phyloP scores from a whole-genome alignment of 2,797 vertebrate species.

The Mallotus villosus region DNA sequence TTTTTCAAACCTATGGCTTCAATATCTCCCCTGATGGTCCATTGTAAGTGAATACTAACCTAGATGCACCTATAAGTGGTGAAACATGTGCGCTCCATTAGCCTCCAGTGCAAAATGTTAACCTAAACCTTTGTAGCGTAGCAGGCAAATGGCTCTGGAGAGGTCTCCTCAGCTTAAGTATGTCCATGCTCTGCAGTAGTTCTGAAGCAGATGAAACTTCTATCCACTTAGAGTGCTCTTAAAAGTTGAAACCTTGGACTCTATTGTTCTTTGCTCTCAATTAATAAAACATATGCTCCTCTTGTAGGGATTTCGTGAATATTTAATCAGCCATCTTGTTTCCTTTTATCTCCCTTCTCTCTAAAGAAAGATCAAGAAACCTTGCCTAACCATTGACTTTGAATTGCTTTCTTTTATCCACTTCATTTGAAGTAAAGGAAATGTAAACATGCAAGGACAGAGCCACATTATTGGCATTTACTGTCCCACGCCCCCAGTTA shows the following conservation, averaged over 20 bases:
- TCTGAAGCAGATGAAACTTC: constrained; percentile 40
- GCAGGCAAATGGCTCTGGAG: constrained; percentile 54
- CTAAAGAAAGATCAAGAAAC: constrained; percentile 58
- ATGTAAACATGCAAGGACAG: constrained; percentile 35
- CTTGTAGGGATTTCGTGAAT: constrained; percentile 67
- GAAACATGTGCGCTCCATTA: constrained; percentile 66
- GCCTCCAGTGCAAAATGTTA: constrained; percentile 59
- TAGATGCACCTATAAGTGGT: constrained; percentile 53
- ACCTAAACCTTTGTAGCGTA: constrained; percentile 58
- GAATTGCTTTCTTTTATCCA: constrained; percentile 63
- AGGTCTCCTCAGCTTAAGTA: constrained; percentile 34
- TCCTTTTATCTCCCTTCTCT: constrained; percentile 67
- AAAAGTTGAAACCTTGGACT: constrained; percentile 53
- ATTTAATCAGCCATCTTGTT: constrained; percentile 72
- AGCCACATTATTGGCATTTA: constrained; percentile 12
- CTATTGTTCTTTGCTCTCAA: constrained; percentile 67
- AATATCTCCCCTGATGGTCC: constrained; percentile 70
- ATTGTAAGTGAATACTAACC: constrained; percentile 50
- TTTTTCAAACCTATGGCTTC: constrained; percentile 67
- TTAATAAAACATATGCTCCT: constrained; percentile 77
- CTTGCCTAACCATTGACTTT: constrained; percentile 51
- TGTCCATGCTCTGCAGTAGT: constrained; percentile 18
- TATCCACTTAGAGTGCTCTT: constrained; percentile 54
- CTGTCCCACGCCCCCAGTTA: neutral
- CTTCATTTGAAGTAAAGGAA: constrained; percentile 55